phyloP scores from a whole-genome alignment of 2,888 invertebrate genomes.

The Lottia gigantea region DNA sequence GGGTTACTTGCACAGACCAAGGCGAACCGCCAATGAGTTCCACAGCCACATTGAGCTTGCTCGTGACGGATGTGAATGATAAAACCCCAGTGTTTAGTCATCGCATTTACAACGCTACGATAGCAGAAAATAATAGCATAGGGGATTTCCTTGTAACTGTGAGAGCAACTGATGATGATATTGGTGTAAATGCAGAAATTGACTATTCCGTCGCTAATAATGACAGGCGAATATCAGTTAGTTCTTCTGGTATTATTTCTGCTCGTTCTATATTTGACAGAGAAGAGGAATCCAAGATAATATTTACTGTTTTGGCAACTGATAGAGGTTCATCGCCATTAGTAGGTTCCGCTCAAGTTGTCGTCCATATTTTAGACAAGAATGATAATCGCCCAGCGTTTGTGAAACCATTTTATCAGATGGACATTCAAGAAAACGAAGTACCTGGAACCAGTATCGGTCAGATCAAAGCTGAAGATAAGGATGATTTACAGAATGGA shows the following conservation, averaged over 20 bases:
- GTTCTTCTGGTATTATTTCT: not conserved
- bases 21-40: conserved; percentile 40
- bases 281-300: not conserved
- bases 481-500: conserved; percentile 29
- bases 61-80: conserved; percentile 50
- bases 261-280: not conserved
- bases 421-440: conserved; percentile 28
- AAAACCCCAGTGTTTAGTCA: conserved; percentile 39
- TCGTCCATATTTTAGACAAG: conserved; percentile 28
- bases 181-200: not conserved
- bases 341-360: conserved; percentile 17
- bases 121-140: conserved; percentile 21
- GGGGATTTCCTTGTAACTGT: conserved; percentile 21
- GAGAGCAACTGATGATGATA: conserved; percentile 11
- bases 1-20: conserved; percentile 40
- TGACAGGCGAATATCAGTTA: not conserved
- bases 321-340: not conserved
- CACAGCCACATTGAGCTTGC: conserved; percentile 34
- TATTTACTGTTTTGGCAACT: not conserved
- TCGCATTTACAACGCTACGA: conserved; percentile 19
- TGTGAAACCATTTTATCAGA: conserved; percentile 24
- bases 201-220: not conserved
- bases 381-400: conserved; percentile 35
- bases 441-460: conserved; percentile 19
- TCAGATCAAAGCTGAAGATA: conserved; percentile 28